Evolutionary conservation across 2,797 vertebrate genomes (phyloP), one percentile per base, ranked within the genome.

Genomic region (Sebastes kiyomatsui): DNA sequence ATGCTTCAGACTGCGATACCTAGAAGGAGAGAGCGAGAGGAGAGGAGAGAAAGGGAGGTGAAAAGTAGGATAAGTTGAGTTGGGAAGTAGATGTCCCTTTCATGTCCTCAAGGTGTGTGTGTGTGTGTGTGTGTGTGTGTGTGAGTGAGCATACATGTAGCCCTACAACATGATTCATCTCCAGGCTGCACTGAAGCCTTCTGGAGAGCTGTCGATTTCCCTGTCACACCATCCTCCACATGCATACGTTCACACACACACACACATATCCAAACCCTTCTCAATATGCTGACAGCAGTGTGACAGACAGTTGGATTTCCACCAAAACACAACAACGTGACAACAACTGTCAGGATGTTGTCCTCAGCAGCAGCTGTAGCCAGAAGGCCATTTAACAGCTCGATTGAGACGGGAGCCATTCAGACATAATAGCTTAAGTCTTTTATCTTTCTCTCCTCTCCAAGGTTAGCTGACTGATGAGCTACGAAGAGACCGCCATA

Each of bases 1-100:
- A 95, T 99, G 98, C 87, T 99, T 99, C 85, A 99, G 93, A 92
- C 98, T 99, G 82, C 98, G 97, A 92, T 99, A 99, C 93, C 98
- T 99, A 75, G 1, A 76, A 42, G 14, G 49, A 73, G 78, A 78
- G 28, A 54, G 70, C 30, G 73, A 58, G 25, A 33, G 59, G 23
- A 7, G 35, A 7, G 42, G 32, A 73, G 68, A 62, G 77, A 67
- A 8, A 74, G 59, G 60, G 46, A 68, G 49, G 65, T 4, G 27
- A 72, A 83, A 67, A 82, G 67, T 58, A 60, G 77, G 52, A 77
- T 33, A 49, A 74, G 83, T 65, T 74, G 64, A 84, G 55, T 62
- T 68, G 25, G 59, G 77, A 18, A 81, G 65, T 32, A 28, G 58
- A 62, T 76, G 22, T 59, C 58, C 69, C 62, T 88, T 78, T 68